Evolutionary conservation across 2,888 invertebrate genomes (phyloP).

Genomic region (Acrobasis repandana): DNA sequence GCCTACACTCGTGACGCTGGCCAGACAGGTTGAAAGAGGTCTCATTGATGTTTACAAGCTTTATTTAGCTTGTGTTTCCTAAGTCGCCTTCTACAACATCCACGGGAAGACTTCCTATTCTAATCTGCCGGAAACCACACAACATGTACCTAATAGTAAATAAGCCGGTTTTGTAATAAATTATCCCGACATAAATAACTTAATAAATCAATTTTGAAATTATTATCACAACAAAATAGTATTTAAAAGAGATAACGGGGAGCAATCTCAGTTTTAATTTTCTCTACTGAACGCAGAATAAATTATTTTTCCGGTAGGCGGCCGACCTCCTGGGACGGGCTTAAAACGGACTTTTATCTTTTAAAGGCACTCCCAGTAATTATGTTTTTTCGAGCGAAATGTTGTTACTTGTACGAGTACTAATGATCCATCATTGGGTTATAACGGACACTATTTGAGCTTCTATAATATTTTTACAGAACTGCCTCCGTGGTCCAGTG

Average conservation of each 20-base stretch:
- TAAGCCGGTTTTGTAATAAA: no score
- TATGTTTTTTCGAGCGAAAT: constrained; percentile 38
- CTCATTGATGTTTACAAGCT: no score
- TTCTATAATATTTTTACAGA: neutral
- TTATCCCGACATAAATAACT: no score
- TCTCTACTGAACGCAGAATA: constrained; percentile 45
- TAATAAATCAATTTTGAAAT: no score
- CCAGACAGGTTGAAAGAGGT: no score
- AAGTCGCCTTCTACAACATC: no score
- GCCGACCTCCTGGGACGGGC: constrained; percentile 40
- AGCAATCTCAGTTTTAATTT: constrained; percentile 50
- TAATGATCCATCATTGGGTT: constrained; percentile 5
- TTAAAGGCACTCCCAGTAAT: constrained; percentile 40
- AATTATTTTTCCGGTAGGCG: constrained; percentile 49
- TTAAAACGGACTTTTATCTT: constrained; percentile 52
- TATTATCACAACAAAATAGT: constrained; percentile 32
- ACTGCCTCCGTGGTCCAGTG: no score
- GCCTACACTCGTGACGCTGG: no score
- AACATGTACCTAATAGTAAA: no score
- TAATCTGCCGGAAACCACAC: no score
- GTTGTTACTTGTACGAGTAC: constrained; percentile 24
- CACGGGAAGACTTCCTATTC: no score
- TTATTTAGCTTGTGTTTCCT: no score
- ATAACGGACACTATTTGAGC: neutral
- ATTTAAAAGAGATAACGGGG: constrained; percentile 36